Conservation (phyloP, 2,888 invertebrate genomes). For the Atherix ibis region DNA sequence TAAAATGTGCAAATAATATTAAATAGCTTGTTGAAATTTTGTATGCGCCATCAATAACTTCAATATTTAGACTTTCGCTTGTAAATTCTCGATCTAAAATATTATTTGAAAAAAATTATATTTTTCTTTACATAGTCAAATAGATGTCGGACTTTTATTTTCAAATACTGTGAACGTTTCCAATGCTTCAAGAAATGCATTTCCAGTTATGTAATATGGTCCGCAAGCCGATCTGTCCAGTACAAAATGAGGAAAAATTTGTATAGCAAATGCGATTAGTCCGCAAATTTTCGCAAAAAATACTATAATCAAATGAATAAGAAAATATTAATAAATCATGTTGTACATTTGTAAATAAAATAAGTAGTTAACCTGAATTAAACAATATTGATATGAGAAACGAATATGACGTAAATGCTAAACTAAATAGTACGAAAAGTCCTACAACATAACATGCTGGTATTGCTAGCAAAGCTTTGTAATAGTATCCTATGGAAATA, state of each 20-base stretch:
- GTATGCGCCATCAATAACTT: conserved; percentile 19
- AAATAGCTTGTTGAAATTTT: conserved; percentile 18
- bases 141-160: conserved; percentile 23
- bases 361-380: conserved; percentile 30
- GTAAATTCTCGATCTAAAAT: conserved; percentile 20
- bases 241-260: no score
- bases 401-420: conserved; percentile 24
- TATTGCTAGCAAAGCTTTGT: conserved; percentile 17
- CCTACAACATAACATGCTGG: conserved; percentile 13
- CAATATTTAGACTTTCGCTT: conserved; percentile 16
- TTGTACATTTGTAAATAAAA: conserved; percentile 4
- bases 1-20: conserved; percentile 19
- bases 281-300: conserved; percentile 30
- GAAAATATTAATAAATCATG: background rate
- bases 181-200: conserved; percentile 25
- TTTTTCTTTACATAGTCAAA: no score
- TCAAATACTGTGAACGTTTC: conserved; percentile 24
- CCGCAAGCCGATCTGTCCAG: no score
- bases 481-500: conserved; percentile 16
- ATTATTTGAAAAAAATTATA: background rate
- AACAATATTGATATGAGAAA: conserved; percentile 29
- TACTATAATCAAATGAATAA: conserved; percentile 10
- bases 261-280: conserved; percentile 22
- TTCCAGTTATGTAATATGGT: conserved; percentile 15
- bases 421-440: conserved; percentile 20